Evolutionary conservation across 1,140 invertebrate genomes (phyloP).

Genomic region (Pseudachorutes palmiensis): DNA sequence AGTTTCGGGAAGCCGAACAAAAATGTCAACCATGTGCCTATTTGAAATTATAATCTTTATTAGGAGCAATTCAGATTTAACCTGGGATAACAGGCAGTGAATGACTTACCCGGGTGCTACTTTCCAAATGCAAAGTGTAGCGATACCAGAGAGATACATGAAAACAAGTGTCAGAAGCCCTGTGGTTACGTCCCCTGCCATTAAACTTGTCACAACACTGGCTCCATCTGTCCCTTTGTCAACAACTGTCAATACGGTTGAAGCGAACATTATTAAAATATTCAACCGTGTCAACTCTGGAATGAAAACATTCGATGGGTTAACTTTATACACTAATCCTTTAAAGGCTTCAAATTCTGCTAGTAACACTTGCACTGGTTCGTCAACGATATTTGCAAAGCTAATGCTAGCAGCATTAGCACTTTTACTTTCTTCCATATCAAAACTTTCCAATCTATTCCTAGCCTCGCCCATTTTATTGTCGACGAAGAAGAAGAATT

Average conservation of each 20-base stretch:
- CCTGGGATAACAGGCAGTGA: too few species aligned
- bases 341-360: neutral
- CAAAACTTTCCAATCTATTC: neutral
- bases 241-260: neutral
- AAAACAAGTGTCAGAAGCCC: neutral
- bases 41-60: too few species aligned
- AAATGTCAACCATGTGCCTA: neutral
- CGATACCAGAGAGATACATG: constrained; percentile 4
- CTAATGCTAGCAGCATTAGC: neutral
- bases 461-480: neutral
- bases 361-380: constrained; percentile 4
- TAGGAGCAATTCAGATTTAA: too few species aligned
- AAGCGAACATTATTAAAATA: neutral
- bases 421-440: neutral
- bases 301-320: constrained; percentile 6
- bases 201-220: neutral
- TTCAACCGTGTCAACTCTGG: constrained; percentile 1
- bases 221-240: constrained; percentile 1
- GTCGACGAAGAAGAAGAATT: too few species aligned
- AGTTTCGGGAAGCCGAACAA: neutral
- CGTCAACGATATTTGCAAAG: neutral
- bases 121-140: constrained; percentile 7
- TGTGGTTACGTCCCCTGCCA: neutral
- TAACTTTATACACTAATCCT: neutral
- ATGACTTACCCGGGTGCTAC: neutral